Base-by-base conservation (phyloP, 2,888 invertebrate genomes). In the Deilephila elpenor region DNA sequence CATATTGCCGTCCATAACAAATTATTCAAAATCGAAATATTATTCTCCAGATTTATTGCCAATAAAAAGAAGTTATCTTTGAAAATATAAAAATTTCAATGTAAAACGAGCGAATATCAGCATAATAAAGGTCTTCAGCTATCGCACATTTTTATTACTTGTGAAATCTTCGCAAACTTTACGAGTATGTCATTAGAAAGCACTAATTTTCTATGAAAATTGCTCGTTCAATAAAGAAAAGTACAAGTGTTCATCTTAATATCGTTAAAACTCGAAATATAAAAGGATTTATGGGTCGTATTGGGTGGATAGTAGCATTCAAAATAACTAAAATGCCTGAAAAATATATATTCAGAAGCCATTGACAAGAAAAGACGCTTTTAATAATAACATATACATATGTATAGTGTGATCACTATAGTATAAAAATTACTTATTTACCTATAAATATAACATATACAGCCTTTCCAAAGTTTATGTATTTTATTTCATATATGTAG, bases 21-120 rank as follows among this genome's bases (percentile, higher is more conserved):
- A 5, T 51, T 44, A 44, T 67, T 67, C 6, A 51, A 51, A 44
- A 51, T 51, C 44, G 25, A 51, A 67, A 29, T 67, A 67, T 64
- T 64, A 37, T 67, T 62, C 72, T 72, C 62, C 73, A 71, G 61
- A 73, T 60, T 71, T 62, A 51, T 67, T 17, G 67, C 6, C 67
- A 7, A 51, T 67, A 67, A 67, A 67, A 37, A 17, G 5, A 51
- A 29, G 67, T 67, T 51, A 67, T 67, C 51, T 67, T 25, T 67
- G 25, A 25, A 20, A 67, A 67, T 67, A 67, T 51, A 67, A 67
- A 67, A 44, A 17, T 20, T 67, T 25, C 44, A 51, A 67, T 67
- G 25, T 67, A 51, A 67, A 51, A 67, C 17, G 19, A 17, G 51
- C 67, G 37, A 64, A 51, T 67, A 67, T 67, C 67, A 51, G 67